Evolutionary conservation across 1,140 invertebrate genomes (phyloP), one percentile per base, ranked within the genome.

Genomic region (Cecropterus lyciades): DNA sequence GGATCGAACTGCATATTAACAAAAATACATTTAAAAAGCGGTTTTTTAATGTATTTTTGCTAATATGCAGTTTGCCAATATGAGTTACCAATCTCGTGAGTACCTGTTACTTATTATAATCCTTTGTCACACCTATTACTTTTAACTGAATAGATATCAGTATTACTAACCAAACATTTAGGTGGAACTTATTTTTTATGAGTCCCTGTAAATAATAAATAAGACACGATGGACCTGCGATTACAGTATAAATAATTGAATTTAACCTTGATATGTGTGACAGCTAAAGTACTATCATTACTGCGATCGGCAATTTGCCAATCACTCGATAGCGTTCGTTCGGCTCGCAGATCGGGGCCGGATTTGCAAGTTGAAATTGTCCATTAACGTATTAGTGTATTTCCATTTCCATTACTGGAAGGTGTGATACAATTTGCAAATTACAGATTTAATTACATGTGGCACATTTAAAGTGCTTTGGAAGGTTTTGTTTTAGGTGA

Each of bases 211-310:
- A 37, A 37, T n/a, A 37, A 37, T 37, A 37, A 37, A 37, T 37
- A 11, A 37, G 0, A 4, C 4, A 11, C 33, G 33, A 37, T n/a
- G 4, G 0, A 37, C 33, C 2, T 11, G 40, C 13, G 5, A 43
- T 43, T 43, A 43, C 40, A 14, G 5, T n/a, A 1, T 43, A 14
- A 43, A 43, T 43, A 43, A 43, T 43, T n/a, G 0, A 43, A n/a
- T 43, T 43, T 43, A 43, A 55, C 9, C 37, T 14, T 56, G 11
- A 40, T 42, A 27, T 15, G 24, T 40, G 16, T 49, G 59, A 62
- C 59, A 42, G 17, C 16, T 49, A 62, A 49, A 62, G 9, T 62
- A 27, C 59, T 49, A 51, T 56, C 46, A 62, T 62, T 51, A 51
- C 14, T 20, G 30, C 46, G 30, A 62, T 51, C 15, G 33, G 24